These are phyloP conservation scores for Irena cyanogastra DNA, from an alignment of 2,113 vertebrate genomes.

Conservation along the genomic window DNA sequence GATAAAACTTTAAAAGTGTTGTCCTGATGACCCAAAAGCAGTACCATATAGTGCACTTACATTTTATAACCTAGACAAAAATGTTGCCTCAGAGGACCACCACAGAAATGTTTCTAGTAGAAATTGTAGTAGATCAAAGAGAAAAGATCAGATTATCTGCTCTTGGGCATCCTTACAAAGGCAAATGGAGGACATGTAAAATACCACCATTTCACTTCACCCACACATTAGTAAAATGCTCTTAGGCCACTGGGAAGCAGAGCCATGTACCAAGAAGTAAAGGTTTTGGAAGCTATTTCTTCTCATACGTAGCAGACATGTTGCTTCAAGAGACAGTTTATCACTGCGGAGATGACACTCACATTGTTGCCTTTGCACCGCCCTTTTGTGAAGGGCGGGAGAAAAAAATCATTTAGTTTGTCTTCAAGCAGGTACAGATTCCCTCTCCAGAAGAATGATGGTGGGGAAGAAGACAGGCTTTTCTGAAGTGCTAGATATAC, in stretches of 20 bases:
- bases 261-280: background rate
- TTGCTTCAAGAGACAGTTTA: background rate
- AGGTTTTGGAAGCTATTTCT: background rate
- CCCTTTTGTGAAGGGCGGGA: background rate
- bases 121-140: background rate
- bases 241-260: background rate
- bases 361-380: background rate
- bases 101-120: background rate
- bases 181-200: background rate
- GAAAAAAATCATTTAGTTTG: background rate
- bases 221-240: background rate
- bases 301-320: background rate
- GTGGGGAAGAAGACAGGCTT: background rate
- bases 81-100: background rate
- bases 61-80: background rate
- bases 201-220: background rate
- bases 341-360: background rate
- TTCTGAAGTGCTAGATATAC: background rate
- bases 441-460: background rate
- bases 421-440: background rate
- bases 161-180: background rate
- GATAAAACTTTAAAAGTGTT: background rate
- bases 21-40: background rate
- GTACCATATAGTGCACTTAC: background rate
- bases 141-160: background rate